phyloP scores from a whole-genome alignment of 1,140 invertebrate species.

The Drosophila watanabei region DNA sequence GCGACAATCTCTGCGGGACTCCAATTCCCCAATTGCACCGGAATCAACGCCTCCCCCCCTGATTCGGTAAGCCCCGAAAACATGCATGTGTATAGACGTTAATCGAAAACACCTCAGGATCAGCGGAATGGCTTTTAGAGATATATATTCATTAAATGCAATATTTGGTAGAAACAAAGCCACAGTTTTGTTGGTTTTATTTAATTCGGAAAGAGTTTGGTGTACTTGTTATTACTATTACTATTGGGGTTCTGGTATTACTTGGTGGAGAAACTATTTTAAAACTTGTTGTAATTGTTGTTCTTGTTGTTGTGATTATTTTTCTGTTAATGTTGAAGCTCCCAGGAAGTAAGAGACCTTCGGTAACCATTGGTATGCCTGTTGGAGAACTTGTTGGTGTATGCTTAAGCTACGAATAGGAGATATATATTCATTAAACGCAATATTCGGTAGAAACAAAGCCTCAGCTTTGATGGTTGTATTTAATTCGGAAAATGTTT shows the following conservation, averaged over 20 bases:
- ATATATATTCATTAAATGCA: neutral
- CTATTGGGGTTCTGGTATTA: no score
- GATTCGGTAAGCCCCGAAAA: neutral
- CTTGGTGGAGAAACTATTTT: no score
- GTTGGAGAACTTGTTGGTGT: neutral
- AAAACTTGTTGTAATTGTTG: no score
- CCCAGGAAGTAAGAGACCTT: no score
- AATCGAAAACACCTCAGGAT: conserved; percentile 25
- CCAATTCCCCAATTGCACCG: conserved; percentile 12
- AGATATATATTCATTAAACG: neutral
- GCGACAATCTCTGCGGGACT: conserved; percentile 38
- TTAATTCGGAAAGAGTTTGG: no score
- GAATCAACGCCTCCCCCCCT: neutral
- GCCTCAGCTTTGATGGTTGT: neutral
- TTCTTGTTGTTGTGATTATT: no score
- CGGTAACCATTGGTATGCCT: no score
- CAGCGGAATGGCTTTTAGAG: neutral
- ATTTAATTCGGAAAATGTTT: no score
- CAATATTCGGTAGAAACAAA: neutral
- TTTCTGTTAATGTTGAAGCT: no score
- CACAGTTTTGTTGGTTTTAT: neutral
- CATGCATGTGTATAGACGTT: conserved; percentile 16
- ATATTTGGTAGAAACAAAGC: neutral
- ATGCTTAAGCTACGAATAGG: no score
- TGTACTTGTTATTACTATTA: no score